phyloP scores from a whole-genome alignment of 30 jellyfish, hydroid and myxozoan species.

The Catostylus mosaicus region DNA sequence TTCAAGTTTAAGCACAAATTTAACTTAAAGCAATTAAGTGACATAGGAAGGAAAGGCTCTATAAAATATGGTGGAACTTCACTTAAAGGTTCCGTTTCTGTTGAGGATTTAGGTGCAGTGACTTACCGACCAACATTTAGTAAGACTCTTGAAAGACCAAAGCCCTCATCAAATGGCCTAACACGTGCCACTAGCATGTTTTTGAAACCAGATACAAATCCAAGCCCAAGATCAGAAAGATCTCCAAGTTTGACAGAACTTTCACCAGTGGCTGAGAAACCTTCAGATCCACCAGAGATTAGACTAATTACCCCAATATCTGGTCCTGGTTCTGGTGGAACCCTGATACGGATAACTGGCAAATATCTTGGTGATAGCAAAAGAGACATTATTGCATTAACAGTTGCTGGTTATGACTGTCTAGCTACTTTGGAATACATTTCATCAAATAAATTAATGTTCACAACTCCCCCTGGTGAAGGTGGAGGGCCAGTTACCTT shows the following conservation, averaged over 20 bases:
- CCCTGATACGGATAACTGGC: slow-evolving; percentile 81
- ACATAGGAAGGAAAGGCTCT: slow-evolving; percentile 59
- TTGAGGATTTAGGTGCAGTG: slow-evolving; percentile 74
- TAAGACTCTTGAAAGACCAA: slow-evolving; percentile 36
- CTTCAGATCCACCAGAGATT: slow-evolving; percentile 74
- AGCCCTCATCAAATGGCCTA: slow-evolving; percentile 17
- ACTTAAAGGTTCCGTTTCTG: slow-evolving; percentile 86
- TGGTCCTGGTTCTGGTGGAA: slow-evolving; percentile 91
- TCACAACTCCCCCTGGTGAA: slow-evolving; percentile 76
- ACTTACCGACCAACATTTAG: slow-evolving; percentile 39
- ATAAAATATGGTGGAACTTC: slow-evolving; percentile 69
- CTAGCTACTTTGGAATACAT: slow-evolving; percentile 77
- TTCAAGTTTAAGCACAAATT: slow-evolving; percentile 57
- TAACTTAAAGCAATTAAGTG: slow-evolving; percentile 40
- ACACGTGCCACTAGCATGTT: slow-evolving; percentile 51
- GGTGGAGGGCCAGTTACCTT: slow-evolving; percentile 81
- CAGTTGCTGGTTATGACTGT: slow-evolving; percentile 83
- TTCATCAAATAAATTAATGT: slow-evolving; percentile 78
- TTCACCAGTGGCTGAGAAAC: slow-evolving; percentile 37
- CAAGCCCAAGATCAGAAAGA: slow-evolving; percentile 8
- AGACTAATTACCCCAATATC: slow-evolving; percentile 71
- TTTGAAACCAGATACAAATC: background rate
- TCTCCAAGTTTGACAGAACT: slow-evolving; percentile 29
- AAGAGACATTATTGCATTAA: slow-evolving; percentile 68
- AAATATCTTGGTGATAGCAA: slow-evolving; percentile 73